phyloP scores from a whole-genome alignment of 2,888 invertebrate species.

The Trypoxylon attenuatum region DNA sequence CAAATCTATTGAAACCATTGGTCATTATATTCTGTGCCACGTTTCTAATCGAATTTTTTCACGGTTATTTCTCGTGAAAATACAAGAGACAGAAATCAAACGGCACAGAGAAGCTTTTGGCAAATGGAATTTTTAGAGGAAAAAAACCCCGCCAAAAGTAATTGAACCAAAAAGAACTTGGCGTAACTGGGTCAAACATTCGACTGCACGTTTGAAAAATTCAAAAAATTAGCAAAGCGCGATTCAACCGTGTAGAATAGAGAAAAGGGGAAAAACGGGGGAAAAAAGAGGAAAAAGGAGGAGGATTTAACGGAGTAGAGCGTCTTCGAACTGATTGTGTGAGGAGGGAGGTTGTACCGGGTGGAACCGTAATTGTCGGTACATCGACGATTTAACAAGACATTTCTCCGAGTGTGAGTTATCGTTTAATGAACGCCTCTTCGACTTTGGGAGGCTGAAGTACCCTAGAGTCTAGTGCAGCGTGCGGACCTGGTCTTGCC shows the following conservation, averaged over 20 bases:
- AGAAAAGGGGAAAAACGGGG: too few relatives aligned
- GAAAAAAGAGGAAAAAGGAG: conserved; percentile 11
- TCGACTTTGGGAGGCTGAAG: conserved; percentile 57
- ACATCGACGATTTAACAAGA: conserved; percentile 59
- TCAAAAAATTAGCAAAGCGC: neutral
- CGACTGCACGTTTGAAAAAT: too few relatives aligned
- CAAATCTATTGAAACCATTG: too few relatives aligned
- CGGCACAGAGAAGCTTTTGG: too few relatives aligned
- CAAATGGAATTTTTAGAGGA: too few relatives aligned
- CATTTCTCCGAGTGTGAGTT: conserved; percentile 63
- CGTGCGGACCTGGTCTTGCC: conserved; percentile 59
- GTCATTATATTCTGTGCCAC: too few relatives aligned
- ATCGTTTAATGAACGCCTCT: conserved; percentile 70
- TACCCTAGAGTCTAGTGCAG: conserved; percentile 65
- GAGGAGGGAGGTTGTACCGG: conserved; percentile 8
- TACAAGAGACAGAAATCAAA: too few relatives aligned
- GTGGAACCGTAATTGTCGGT: conserved; percentile 43
- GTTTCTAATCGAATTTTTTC: too few relatives aligned
- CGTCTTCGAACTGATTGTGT: conserved; percentile 24
- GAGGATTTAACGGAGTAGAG: conserved; percentile 12
- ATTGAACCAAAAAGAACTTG: too few relatives aligned
- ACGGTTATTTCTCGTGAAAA: too few relatives aligned
- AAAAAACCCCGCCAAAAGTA: too few relatives aligned
- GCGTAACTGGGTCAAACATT: too few relatives aligned
- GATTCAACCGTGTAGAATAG: neutral